Evolutionary conservation across 2,888 invertebrate genomes (phyloP), one percentile per base, ranked within the genome.

Genomic region (Scaptomyza tumidula): DNA sequence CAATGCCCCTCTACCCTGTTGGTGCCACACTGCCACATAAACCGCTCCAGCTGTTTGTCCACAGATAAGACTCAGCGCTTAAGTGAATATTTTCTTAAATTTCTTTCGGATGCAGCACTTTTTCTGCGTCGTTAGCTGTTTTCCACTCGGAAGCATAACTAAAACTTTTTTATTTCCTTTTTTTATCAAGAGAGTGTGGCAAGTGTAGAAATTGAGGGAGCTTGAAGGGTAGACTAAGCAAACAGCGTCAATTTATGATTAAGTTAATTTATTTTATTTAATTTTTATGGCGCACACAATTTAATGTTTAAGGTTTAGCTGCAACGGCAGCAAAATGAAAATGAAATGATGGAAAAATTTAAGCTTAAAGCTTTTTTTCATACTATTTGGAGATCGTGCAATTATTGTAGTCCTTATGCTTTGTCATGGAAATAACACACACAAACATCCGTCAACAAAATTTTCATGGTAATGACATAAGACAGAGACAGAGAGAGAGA

Each of bases 101-200:
- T 80, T 74, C 64, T 64, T 83, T 86, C 78, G 68, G 61, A 53
- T 70, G 71, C 74, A 80, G 86, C 83, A 80, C 69, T 83, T 83
- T 82, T 78, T 75, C 63, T 57, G 59, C 80, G 19, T 43, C 57
- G 74, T 65, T 77, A 54, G 48, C 66, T 35, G 11, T 73, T 83
- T 41, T 78, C 67, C 46, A 54, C 60, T 69, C 64, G 60, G 16
- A 64, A 77, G 56, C 55, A 67, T 71, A 29, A 60, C 46, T 46
- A 58, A 64, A 62, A 70, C 52, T 62, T 75, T 61, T 62, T 44
- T 41, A 3, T 16, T 16, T 16, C 6, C 2, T 39, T 39, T 9
- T 39, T 16, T 71, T 65, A 69, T 65, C 79, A 71, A 71, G 5
- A 4, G 49, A 52, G 13, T 16, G 43, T 13, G 13, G 6, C n/a